Conservation (phyloP, 2,888 invertebrate genomes). For the Cataglyphis albicans region DNA sequence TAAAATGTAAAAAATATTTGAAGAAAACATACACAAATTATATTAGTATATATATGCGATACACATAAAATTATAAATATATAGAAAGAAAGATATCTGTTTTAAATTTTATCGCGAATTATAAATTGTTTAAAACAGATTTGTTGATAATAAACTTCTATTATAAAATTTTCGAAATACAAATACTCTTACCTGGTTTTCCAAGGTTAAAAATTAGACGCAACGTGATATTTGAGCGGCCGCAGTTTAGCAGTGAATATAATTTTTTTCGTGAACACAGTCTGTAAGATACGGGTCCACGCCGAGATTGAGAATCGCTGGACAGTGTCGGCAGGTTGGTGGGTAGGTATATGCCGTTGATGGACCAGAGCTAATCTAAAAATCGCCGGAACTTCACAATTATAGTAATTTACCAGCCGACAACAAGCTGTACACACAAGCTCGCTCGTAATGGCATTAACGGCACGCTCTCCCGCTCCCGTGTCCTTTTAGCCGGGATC, state of each 20-base stretch:
- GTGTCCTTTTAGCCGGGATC: conserved; percentile 73
- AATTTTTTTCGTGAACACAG: background rate
- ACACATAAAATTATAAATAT: no score
- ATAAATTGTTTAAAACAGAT: background rate
- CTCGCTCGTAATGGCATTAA: conserved; percentile 76
- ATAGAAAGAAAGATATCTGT: no score
- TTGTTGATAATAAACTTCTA: background rate
- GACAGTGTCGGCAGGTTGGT: conserved; percentile 77
- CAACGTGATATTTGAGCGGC: background rate
- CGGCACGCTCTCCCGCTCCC: conserved; percentile 77
- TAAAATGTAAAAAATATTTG: background rate
- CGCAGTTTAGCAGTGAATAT: background rate
- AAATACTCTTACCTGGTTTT: background rate
- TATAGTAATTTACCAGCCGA: conserved; percentile 85
- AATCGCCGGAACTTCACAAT: conserved; percentile 86
- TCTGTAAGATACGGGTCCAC: background rate
- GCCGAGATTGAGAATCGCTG: conserved; percentile 76
- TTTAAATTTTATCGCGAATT: background rate
- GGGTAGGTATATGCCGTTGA: conserved; percentile 81
- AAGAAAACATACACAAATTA: background rate
- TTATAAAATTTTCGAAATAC: background rate
- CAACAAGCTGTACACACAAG: conserved; percentile 84
- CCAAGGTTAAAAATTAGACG: background rate
- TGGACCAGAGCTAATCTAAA: conserved; percentile 86
- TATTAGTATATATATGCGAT: background rate